Percentiles rank a stretch among this genome's conserved stretches.
These are phyloP conservation scores for Daktulosphaira vitifoliae DNA, from an alignment of 1,140 invertebrate genomes.

Conservation along the genomic window DNA sequence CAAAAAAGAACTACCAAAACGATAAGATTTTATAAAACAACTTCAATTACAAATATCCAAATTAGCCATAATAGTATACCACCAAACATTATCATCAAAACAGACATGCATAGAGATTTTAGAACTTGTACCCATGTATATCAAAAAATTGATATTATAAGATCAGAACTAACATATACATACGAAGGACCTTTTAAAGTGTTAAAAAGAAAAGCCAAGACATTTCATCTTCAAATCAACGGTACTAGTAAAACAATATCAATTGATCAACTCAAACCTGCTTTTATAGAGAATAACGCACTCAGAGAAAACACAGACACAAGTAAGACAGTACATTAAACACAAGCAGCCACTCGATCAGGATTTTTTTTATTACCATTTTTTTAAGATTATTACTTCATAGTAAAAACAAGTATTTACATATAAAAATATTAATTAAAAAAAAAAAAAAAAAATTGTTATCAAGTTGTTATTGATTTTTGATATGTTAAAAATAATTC, in stretches of 20 bases:
- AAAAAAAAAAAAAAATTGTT: too few species aligned
- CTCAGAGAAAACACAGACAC: not conserved
- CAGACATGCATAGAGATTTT: slow-evolving; percentile 4
- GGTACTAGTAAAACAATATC: not conserved
- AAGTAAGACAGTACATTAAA: too few species aligned
- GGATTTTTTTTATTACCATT: too few species aligned
- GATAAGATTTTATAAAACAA: not conserved
- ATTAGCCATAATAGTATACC: not conserved
- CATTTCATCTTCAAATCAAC: not conserved
- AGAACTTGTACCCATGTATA: not conserved
- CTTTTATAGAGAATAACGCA: too few species aligned
- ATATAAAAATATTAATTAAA: too few species aligned
- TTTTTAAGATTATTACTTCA: too few species aligned
- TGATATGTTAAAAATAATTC: too few species aligned
- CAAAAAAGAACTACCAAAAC: not conserved
- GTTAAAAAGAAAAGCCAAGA: not conserved
- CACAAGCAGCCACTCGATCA: too few species aligned
- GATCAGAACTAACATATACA: not conserved
- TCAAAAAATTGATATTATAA: not conserved
- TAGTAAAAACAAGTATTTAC: too few species aligned
- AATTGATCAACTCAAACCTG: too few species aligned
- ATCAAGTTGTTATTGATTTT: too few species aligned
- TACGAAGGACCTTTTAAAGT: slow-evolving; percentile 22
- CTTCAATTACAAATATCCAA: not conserved
- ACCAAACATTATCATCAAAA: not conserved